These are phyloP conservation scores for Poecilia latipinna DNA, from an alignment of 2,113 vertebrate species.

Conservation along the genomic window DNA sequence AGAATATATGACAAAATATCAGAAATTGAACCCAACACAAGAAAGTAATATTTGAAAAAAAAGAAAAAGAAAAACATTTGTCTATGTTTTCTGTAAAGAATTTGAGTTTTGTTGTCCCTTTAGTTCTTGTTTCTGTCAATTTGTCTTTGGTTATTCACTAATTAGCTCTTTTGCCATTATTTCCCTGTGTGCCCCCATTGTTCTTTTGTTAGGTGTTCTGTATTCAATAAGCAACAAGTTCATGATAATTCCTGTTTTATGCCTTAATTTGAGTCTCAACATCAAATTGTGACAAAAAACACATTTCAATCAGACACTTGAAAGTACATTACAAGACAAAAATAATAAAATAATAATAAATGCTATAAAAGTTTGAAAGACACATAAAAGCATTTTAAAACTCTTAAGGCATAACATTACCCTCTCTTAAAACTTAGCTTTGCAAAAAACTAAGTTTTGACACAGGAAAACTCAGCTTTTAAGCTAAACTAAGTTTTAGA, in stretches of 20 bases:
- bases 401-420: not conserved
- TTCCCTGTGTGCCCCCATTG: not conserved
- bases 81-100: not conserved
- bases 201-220: not conserved
- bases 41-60: not conserved
- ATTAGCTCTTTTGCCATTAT: not conserved
- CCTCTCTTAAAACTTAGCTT: no score
- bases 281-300: not conserved
- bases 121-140: not conserved
- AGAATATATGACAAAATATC: not conserved
- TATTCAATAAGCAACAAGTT: not conserved
- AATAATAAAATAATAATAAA: no score
- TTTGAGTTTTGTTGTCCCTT: not conserved
- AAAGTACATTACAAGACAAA: not conserved
- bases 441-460: no score
- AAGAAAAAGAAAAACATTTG: no score
- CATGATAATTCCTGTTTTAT: no score
- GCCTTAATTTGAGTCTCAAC: not conserved
- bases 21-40: not conserved
- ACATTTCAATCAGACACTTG: not conserved
- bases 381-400: not conserved
- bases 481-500: no score
- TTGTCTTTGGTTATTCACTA: not conserved
- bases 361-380: not conserved
- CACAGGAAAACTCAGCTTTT: no score